phyloP scores from a whole-genome alignment of 2,113 vertebrate species.

The Cynopterus brachyotis region DNA sequence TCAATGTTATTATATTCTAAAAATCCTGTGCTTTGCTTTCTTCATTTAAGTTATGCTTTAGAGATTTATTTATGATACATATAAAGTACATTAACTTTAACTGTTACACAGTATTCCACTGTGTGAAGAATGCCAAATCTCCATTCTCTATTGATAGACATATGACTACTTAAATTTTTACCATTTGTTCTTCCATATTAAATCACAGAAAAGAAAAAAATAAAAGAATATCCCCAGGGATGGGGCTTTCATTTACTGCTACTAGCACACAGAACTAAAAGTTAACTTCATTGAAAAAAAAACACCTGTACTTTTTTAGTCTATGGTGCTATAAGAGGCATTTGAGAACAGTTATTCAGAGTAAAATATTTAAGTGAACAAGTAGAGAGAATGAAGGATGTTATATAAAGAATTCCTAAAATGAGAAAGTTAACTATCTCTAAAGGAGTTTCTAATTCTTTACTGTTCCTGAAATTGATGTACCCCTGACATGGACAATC shows the following conservation, averaged over 20 bases:
- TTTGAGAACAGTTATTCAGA: background rate
- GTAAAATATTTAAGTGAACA: background rate
- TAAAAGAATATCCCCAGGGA: background rate
- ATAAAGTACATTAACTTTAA: background rate
- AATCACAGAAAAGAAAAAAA: conserved; percentile 11
- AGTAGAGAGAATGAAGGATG: background rate
- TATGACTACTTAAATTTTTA: background rate
- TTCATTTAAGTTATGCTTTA: background rate
- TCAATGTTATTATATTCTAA: background rate
- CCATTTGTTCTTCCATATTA: background rate
- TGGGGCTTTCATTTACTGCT: background rate
- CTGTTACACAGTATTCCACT: background rate
- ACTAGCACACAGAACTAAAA: background rate
- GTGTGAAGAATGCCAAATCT: background rate
- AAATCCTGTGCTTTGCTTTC: background rate
- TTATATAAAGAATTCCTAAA: background rate
- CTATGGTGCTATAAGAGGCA: background rate
- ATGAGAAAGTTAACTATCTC: background rate
- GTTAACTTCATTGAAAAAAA: background rate
- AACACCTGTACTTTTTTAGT: background rate
- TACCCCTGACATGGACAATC: background rate
- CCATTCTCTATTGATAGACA: background rate
- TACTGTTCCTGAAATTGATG: conserved; percentile 17
- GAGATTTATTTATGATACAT: background rate
- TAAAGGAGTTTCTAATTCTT: background rate